These are phyloP conservation scores for Enteromius radiatus DNA, from an alignment of 2,797 vertebrate genomes.

Conservation along the genomic window DNA sequence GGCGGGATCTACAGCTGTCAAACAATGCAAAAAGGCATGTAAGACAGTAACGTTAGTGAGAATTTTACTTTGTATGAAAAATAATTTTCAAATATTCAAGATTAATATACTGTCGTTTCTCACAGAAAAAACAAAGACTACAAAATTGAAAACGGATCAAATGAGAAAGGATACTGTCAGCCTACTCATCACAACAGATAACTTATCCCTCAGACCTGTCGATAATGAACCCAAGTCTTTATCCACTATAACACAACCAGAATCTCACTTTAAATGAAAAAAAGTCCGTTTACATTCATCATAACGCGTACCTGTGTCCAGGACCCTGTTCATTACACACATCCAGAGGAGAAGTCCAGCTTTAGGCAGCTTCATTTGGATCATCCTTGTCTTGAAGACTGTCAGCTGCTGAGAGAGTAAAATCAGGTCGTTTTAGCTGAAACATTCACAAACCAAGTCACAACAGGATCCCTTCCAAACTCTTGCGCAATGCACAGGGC, in stretches of 20 bases:
- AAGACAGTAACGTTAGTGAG: background rate
- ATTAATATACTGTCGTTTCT: background rate
- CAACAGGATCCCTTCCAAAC: background rate
- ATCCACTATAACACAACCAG: background rate
- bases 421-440: background rate
- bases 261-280: background rate
- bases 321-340: background rate
- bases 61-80: background rate
- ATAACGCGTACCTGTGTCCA: slow-evolving; percentile 16
- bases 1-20: background rate
- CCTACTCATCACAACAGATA: background rate
- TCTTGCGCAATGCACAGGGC: background rate
- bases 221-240: background rate
- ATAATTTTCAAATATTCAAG: background rate
- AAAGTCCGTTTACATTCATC: background rate
- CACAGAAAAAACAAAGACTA: background rate
- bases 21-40: background rate
- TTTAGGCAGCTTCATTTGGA: background rate
- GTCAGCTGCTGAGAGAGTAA: background rate
- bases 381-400: background rate
- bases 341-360: slow-evolving; percentile 35
- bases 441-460: background rate
- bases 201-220: too few species aligned
- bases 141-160: background rate
- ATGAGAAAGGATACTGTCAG: background rate